Base-by-base conservation (phyloP, 2,888 invertebrate genomes). In the Ectemnius continuus region DNA sequence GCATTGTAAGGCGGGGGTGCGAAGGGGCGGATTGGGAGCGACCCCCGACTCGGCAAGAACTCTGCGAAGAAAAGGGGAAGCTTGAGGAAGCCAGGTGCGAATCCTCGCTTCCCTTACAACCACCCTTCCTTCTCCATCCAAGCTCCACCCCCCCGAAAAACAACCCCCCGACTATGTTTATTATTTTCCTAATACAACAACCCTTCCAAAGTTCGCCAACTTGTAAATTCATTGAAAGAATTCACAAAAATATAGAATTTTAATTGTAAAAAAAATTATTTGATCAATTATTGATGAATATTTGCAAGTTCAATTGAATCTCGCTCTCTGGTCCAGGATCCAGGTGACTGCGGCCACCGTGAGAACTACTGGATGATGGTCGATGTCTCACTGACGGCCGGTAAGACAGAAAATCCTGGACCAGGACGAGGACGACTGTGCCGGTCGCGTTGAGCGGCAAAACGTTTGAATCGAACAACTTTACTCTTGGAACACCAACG, bases 1-100 rank as follows among this genome's bases (percentile, higher is more conserved):
- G 88, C 81, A 88, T 87, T 88, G 88, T 87, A 86, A 84, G 84
- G 84, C 23, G 36, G 36, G 85, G 83, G 82, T 82, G 84, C 81
- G 84, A 85, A 85, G 80, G 72, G 70, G 67, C 66, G 64, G 67
- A 72, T 67, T 61, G 48, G 68, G 75, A 20, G 61, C 66, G 36
- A 61, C n/a, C 36, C 36, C 36, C 57, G 23, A n/a, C 45, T 11
- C 47, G 23, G 47, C 20, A 57, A 56, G 59, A 56, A 62, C 78
- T 68, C 60, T 75, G 72, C 45, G 65, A 47, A 28, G 61, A 36
- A 74, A 69, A 72, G 67, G 66, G 73, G 76, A 67, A 70, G 75
- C 73, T 60, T 72, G 67, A 74, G 62, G 61, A 47, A 67, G 58
- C 78, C 84, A 87, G 86, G 85, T 87, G 87, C 75, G 79, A 86